phyloP scores from a whole-genome alignment of 2,888 invertebrate species.

The Drosophila mulleri region DNA sequence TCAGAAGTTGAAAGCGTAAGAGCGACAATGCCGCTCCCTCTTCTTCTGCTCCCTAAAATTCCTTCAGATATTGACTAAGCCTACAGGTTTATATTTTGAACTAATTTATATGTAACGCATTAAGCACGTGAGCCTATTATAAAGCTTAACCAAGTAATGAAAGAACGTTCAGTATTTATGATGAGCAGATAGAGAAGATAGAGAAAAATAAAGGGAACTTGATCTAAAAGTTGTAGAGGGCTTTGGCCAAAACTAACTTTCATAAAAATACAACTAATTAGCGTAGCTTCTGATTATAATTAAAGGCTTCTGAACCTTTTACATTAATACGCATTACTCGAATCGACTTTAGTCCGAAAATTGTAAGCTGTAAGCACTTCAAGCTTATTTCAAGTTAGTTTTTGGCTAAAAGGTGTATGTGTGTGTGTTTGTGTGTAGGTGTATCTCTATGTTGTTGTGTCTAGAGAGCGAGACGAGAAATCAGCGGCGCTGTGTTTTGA shows the following conservation, averaged over 20 bases:
- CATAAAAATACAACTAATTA: background rate
- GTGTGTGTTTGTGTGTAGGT: background rate
- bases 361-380: background rate
- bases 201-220: background rate
- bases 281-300: background rate
- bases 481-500: constrained; percentile 65
- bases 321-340: background rate
- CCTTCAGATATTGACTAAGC: no score
- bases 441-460: constrained; percentile 13
- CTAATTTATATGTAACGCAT: no score
- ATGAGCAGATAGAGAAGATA: background rate
- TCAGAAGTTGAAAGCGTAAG: background rate
- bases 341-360: constrained; percentile 8
- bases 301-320: background rate
- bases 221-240: background rate
- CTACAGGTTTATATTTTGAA: no score
- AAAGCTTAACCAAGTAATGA: no score
- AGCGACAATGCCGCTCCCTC: background rate
- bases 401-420: background rate
- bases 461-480: constrained; percentile 34
- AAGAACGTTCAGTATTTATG: no score
- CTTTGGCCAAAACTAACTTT: background rate
- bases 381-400: constrained; percentile 20
- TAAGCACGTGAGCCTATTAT: no score
- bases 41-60: no score